A percentile compares a stretch with the other conserved stretches of the same genome.
These are phyloP conservation scores for Macrostomum lignano DNA, from an alignment of 1,140 invertebrate species.

Conservation along the genomic window DNA sequence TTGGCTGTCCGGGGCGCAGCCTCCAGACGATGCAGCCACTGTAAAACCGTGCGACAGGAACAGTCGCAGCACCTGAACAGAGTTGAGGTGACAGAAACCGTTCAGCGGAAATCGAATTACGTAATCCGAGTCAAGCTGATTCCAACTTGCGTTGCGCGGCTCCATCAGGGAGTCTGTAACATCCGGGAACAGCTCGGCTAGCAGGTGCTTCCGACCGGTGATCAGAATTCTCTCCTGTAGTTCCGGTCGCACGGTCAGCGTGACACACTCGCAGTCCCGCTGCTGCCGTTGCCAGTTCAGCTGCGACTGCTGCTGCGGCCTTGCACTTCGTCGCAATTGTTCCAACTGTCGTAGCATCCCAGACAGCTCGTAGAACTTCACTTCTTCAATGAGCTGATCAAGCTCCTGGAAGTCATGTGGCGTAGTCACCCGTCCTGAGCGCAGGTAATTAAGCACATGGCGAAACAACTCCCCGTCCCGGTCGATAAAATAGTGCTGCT, in stretches of 20 bases:
- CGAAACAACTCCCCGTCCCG: conserved; percentile 75
- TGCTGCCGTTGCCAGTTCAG: conserved; percentile 6
- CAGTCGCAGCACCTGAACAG: conserved; percentile 55
- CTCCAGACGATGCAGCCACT: conserved; percentile 51
- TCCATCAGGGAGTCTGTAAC: conserved; percentile 53
- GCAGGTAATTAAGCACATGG: conserved; percentile 74
- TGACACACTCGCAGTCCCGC: conserved; percentile 41
- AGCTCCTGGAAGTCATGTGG: conserved; percentile 57
- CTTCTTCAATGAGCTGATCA: conserved; percentile 66
- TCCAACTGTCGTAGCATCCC: conserved; percentile 16
- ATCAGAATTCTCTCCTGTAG: conserved; percentile 56
- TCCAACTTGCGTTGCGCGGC: conserved; percentile 42
- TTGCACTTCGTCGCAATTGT: not conserved
- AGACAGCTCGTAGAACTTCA: conserved; percentile 59
- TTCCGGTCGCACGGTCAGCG: conserved; percentile 57
- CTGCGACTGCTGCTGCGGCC: conserved; percentile 5
- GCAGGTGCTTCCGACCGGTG: conserved; percentile 43
- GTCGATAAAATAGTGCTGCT: conserved; percentile 93
- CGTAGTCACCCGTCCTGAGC: conserved; percentile 54
- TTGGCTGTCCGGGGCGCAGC: conserved; percentile 59
- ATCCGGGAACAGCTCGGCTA: conserved; percentile 57
- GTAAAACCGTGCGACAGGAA: conserved; percentile 52
- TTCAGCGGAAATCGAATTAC: conserved; percentile 64
- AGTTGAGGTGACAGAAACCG: conserved; percentile 66
- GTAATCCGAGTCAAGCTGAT: conserved; percentile 53